Percentiles rank a stretch among this genome's conserved stretches.
These are phyloP conservation scores for Glandiceps talaboti DNA, from an alignment of 53 echinoderm and acorn worm genomes.

Conservation along the genomic window DNA sequence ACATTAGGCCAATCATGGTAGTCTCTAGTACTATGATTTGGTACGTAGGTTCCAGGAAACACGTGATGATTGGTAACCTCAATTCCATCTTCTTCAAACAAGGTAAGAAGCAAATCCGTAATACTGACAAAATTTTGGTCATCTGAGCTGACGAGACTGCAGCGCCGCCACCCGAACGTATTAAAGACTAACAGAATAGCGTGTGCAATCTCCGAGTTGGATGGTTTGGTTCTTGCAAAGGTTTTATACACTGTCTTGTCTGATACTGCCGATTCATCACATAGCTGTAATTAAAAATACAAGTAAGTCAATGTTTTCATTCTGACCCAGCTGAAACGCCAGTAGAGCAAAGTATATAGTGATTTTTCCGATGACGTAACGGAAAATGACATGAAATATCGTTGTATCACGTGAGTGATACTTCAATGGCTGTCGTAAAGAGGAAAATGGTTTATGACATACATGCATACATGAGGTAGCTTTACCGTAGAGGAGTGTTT, in stretches of 20 bases:
- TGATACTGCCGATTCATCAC: constrained; percentile 74
- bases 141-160: background rate
- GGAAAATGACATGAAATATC: too few relatives aligned
- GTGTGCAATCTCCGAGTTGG: constrained; percentile 45
- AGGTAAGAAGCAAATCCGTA: constrained; percentile 16
- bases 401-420: too few relatives aligned
- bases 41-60: constrained; percentile 32
- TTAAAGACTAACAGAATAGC: constrained; percentile 41
- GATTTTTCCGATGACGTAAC: too few relatives aligned
- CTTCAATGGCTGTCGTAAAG: too few relatives aligned
- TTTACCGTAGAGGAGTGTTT: too few relatives aligned
- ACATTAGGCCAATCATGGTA: constrained; percentile 40
- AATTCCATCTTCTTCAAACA: constrained; percentile 34
- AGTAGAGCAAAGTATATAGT: too few relatives aligned
- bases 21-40: constrained; percentile 20
- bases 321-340: background rate
- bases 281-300: constrained; percentile 31
- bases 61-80: constrained; percentile 44
- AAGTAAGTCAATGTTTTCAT: background rate
- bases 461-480: too few relatives aligned
- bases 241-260: constrained; percentile 73
- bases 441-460: too few relatives aligned
- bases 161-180: constrained; percentile 16
- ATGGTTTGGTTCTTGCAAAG: constrained; percentile 57
- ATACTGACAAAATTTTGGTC: constrained; percentile 39